These are phyloP conservation scores for Coelinius sp. DNA, from an alignment of 2,888 invertebrate species.

Conservation along the genomic window DNA sequence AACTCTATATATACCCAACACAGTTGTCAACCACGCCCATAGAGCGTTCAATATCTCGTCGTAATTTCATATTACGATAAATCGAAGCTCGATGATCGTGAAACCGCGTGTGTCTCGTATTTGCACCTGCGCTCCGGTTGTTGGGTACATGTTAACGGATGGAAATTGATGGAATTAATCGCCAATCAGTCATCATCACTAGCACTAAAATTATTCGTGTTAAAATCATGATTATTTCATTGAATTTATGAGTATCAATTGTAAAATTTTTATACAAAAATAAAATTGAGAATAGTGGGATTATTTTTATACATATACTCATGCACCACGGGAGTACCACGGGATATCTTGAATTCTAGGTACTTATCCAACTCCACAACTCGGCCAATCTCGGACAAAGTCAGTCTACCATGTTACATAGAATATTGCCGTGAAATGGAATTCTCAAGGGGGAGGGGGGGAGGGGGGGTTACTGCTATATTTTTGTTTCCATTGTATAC, in stretches of 20 bases:
- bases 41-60: slow-evolving; percentile 26
- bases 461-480: not conserved
- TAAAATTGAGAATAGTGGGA: not conserved
- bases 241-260: no score
- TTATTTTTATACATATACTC: not conserved
- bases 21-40: slow-evolving; percentile 24
- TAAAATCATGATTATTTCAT: no score
- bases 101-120: slow-evolving; percentile 5
- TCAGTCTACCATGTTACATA: slow-evolving; percentile 30
- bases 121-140: slow-evolving; percentile 2
- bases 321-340: not conserved
- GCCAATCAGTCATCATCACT: not conserved
- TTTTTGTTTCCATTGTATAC: slow-evolving; percentile 35
- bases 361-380: slow-evolving; percentile 19
- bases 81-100: slow-evolving; percentile 17
- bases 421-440: slow-evolving; percentile 6
- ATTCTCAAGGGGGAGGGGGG: no score
- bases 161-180: not conserved
- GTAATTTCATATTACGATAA: slow-evolving; percentile 31
- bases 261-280: no score
- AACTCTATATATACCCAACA: not conserved
- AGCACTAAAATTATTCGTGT: not conserved
- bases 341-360: slow-evolving; percentile 37
- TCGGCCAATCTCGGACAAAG: slow-evolving; percentile 30
- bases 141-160: not conserved